phyloP scores from a whole-genome alignment of 2,888 invertebrate species.

The Parnassius orleans region DNA sequence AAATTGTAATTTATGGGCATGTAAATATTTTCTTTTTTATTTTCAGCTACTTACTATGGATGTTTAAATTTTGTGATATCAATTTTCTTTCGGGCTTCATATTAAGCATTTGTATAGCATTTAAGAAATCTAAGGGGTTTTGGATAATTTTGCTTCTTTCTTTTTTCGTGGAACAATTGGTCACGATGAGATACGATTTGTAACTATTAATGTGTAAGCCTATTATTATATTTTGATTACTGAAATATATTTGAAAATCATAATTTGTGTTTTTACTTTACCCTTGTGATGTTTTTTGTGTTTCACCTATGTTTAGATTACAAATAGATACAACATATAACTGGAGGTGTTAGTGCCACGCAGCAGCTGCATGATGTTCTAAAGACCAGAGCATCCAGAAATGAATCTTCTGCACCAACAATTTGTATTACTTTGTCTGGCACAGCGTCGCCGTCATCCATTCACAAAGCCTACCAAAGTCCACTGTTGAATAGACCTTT shows the following conservation, averaged over 20 bases:
- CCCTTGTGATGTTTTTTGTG: slow-evolving; percentile 5
- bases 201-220: slow-evolving; percentile 79
- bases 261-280: slow-evolving; percentile 38
- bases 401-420: too few relatives aligned
- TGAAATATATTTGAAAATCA: slow-evolving; percentile 80
- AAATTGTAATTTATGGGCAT: slow-evolving; percentile 54
- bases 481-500: too few relatives aligned
- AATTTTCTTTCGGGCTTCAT: slow-evolving; percentile 27
- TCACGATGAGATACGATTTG: slow-evolving; percentile 72
- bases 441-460: too few relatives aligned
- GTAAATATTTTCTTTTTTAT: slow-evolving; percentile 42
- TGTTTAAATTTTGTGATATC: slow-evolving; percentile 37
- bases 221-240: slow-evolving; percentile 82
- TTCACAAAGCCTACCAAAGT: too few relatives aligned
- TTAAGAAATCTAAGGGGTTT: slow-evolving; percentile 38
- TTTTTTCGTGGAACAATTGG: slow-evolving; percentile 42
- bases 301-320: background rate
- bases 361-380: too few relatives aligned
- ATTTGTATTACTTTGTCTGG: too few relatives aligned
- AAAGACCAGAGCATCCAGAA: too few relatives aligned
- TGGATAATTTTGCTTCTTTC: slow-evolving; percentile 31
- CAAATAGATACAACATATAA: too few relatives aligned
- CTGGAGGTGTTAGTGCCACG: too few relatives aligned
- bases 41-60: slow-evolving; percentile 38
- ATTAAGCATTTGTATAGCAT: slow-evolving; percentile 34